phyloP scores from a whole-genome alignment of 1,140 invertebrate species.

The Cheumatopsyche charites region DNA sequence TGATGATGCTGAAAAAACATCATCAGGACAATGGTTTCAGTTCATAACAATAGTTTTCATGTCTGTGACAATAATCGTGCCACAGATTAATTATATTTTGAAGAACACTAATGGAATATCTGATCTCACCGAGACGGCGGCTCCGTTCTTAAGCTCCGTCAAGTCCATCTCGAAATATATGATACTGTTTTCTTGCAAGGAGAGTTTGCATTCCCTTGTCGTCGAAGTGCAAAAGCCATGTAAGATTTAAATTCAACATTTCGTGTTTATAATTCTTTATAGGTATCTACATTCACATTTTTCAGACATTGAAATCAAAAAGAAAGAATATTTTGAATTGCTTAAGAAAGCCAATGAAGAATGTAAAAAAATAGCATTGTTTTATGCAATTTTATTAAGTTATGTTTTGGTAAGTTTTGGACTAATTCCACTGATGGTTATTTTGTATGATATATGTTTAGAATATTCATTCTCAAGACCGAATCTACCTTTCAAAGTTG shows the following conservation, averaged over 20 bases:
- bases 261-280: background rate
- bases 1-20: background rate
- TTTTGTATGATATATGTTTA: background rate
- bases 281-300: background rate
- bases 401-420: background rate
- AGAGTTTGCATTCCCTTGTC: background rate
- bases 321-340: background rate
- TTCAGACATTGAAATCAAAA: background rate
- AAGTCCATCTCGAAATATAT: background rate
- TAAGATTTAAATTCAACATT: background rate
- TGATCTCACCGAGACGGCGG: background rate
- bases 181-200: background rate
- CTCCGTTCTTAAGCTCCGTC: background rate
- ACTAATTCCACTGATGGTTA: background rate
- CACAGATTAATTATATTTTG: background rate
- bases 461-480: background rate
- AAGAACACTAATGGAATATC: slow-evolving; percentile 15
- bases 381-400: background rate
- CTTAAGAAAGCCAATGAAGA: background rate
- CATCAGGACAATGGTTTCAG: background rate
- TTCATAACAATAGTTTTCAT: background rate
- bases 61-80: background rate
- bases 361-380: background rate
- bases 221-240: slow-evolving; percentile 2
- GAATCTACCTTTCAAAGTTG: slow-evolving; percentile 11